Evolutionary conservation across 2,113 vertebrate genomes (phyloP).

Genomic region (Addax nasomaculatus): DNA sequence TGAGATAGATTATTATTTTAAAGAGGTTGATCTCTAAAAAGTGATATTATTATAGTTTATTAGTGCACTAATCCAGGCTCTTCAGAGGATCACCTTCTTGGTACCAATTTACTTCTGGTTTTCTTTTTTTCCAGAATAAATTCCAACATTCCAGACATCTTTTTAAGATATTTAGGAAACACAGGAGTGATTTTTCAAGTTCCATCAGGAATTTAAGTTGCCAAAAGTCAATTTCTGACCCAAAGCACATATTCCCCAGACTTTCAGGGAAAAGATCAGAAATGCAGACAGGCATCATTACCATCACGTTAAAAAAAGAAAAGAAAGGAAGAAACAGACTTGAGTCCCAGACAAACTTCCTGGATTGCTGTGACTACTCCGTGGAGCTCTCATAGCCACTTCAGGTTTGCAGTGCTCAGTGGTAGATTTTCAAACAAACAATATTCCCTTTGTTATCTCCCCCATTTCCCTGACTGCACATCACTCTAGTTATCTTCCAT

Average conservation of each 20-base stretch:
- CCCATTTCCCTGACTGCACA: neutral
- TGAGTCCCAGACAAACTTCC: neutral
- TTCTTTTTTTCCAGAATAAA: neutral
- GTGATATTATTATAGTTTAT: neutral
- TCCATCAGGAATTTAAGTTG: neutral
- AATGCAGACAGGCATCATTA: neutral
- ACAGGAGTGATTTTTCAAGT: neutral
- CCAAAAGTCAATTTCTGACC: neutral
- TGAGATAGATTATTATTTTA: neutral
- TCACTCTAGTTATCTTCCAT: neutral
- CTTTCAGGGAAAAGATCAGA: neutral
- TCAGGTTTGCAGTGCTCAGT: neutral
- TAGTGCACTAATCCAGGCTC: neutral
- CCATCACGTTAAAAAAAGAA: neutral
- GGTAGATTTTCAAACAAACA: slow-evolving; percentile 6
- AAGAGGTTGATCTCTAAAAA: neutral
- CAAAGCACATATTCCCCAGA: neutral
- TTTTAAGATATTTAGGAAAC: neutral
- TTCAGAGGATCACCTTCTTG: neutral
- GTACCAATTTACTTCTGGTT: neutral
- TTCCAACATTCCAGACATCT: neutral
- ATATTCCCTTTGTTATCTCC: neutral
- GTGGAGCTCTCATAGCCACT: neutral
- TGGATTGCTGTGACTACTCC: neutral
- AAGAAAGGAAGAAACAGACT: neutral